phyloP scores from a whole-genome alignment of 2,888 invertebrate species.

The Cerastis leucographa region DNA sequence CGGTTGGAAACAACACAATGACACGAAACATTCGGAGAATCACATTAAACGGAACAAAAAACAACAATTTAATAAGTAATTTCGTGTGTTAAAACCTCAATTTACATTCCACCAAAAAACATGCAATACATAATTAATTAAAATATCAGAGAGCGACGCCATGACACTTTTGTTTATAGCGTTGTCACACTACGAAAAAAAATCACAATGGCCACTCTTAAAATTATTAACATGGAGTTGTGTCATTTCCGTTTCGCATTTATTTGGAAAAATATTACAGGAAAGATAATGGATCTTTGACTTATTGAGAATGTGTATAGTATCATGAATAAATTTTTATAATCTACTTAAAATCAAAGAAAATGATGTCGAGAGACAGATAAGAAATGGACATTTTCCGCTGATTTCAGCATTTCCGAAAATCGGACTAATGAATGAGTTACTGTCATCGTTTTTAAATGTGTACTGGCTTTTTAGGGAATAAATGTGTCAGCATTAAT shows the following conservation, averaged over 20 bases:
- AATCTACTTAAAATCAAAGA: slow-evolving; percentile 18
- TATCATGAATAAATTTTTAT: slow-evolving; percentile 38
- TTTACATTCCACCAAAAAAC: slow-evolving; percentile 51
- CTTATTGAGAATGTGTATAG: slow-evolving; percentile 29
- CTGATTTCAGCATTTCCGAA: slow-evolving; percentile 38
- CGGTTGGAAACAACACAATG: slow-evolving; percentile 14
- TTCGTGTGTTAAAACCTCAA: slow-evolving; percentile 43
- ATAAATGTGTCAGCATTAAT: slow-evolving; percentile 43
- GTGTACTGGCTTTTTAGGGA: slow-evolving; percentile 29
- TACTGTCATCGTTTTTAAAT: slow-evolving; percentile 41
- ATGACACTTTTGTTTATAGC: slow-evolving; percentile 61
- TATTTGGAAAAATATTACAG: slow-evolving; percentile 37
- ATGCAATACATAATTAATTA: slow-evolving; percentile 61
- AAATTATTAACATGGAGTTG: slow-evolving; percentile 58
- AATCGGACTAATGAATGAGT: slow-evolving; percentile 31
- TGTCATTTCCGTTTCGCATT: slow-evolving; percentile 61
- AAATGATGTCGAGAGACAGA: slow-evolving; percentile 21
- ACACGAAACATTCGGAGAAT: slow-evolving; percentile 9
- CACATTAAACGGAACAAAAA: slow-evolving; percentile 5
- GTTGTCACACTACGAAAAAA: slow-evolving; percentile 60
- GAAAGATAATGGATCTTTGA: slow-evolving; percentile 19
- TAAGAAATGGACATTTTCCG: slow-evolving; percentile 26
- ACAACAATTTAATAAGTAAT: slow-evolving; percentile 30
- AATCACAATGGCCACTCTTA: slow-evolving; percentile 55
- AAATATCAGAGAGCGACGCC: slow-evolving; percentile 57